phyloP scores from a whole-genome alignment of 2,888 invertebrate genomes.

The Drosophila paracracens region DNA sequence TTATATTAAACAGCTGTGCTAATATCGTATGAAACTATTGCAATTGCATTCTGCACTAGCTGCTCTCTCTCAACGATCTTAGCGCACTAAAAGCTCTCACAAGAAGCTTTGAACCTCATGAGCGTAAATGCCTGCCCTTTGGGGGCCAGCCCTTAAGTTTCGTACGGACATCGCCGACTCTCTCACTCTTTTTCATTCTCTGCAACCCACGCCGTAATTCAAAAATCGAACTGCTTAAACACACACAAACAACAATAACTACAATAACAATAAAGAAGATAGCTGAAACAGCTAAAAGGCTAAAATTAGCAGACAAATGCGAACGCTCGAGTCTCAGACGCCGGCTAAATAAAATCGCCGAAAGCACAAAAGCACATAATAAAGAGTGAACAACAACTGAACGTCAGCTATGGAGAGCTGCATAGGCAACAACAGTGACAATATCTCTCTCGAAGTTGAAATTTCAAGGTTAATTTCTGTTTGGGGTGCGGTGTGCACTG shows the following conservation, averaged over 20 bases:
- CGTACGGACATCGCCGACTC: background rate
- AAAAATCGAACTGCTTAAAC: slow-evolving; percentile 47
- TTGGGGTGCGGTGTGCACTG: slow-evolving; percentile 38
- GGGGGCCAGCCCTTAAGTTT: slow-evolving; percentile 2
- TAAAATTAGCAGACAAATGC: slow-evolving; percentile 73
- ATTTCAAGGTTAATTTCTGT: slow-evolving; percentile 63
- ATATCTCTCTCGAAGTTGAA: slow-evolving; percentile 1
- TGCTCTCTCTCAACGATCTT: background rate
- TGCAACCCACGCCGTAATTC: slow-evolving; percentile 49
- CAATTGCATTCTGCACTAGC: background rate
- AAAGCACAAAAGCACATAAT: slow-evolving; percentile 12
- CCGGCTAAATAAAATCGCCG: slow-evolving; percentile 64
- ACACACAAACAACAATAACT: slow-evolving; percentile 17
- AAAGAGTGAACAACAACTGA: background rate
- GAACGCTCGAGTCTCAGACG: slow-evolving; percentile 41
- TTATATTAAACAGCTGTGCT: slow-evolving; percentile 24
- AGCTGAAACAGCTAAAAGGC: slow-evolving; percentile 74
- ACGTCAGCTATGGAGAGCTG: slow-evolving; percentile 21
- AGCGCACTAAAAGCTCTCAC: background rate
- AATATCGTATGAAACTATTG: background rate
- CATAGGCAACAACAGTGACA: slow-evolving; percentile 49
- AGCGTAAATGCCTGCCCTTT: background rate
- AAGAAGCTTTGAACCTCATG: background rate
- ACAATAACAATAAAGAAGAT: slow-evolving; percentile 31
- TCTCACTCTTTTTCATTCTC: background rate